Percentiles rank a stretch among this genome's conserved stretches.
Evolutionary conservation across 2,888 invertebrate species (phyloP).

Genomic region (Globia sparganii): DNA sequence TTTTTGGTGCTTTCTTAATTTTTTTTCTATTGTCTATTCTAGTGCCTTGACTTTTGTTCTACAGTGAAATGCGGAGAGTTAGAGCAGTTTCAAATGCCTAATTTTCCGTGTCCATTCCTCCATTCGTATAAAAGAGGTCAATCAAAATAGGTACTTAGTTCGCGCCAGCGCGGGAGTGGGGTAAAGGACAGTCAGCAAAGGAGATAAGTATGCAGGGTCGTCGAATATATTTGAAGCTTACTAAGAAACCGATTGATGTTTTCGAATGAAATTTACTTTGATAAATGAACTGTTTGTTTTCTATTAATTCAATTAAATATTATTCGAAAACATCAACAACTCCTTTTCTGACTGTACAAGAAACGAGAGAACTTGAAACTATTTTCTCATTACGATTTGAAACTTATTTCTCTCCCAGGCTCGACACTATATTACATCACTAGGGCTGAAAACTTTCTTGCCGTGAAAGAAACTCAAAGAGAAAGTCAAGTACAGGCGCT

Average conservation of each 20-base stretch:
- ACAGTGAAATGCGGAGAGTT: conserved; percentile 40
- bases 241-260: too few relatives aligned
- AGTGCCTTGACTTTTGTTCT: conserved; percentile 74
- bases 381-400: too few relatives aligned
- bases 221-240: too few relatives aligned
- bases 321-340: too few relatives aligned
- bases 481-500: conserved; percentile 1
- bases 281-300: too few relatives aligned
- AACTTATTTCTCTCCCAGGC: background rate
- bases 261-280: too few relatives aligned
- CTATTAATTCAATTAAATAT: too few relatives aligned
- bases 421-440: background rate
- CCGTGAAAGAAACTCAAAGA: background rate
- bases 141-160: background rate
- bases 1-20: conserved; percentile 46
- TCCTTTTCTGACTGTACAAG: too few relatives aligned
- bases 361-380: conserved; percentile 1
- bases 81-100: conserved; percentile 7
- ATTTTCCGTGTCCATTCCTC: background rate
- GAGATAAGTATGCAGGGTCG: too few relatives aligned
- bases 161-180: background rate
- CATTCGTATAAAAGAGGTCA: background rate
- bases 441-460: background rate
- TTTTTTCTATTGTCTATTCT: conserved; percentile 58
- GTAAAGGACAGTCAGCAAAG: too few relatives aligned